These are phyloP conservation scores for Pseudocheirus occidentalis DNA, from an alignment of 2,797 vertebrate genomes.

Conservation along the genomic window DNA sequence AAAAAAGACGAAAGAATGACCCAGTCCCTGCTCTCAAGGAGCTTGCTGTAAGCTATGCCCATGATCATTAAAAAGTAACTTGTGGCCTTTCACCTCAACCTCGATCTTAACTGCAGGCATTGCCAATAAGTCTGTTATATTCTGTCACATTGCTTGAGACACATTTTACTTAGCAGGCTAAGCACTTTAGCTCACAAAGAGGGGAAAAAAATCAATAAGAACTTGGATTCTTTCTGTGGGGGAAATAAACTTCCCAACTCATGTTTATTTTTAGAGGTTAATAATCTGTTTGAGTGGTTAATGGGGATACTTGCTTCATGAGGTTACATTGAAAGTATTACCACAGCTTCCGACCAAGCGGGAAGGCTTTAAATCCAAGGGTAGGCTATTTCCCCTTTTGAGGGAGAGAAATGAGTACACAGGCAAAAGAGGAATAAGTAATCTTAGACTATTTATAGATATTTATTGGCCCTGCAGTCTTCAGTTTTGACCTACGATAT, in stretches of 20 bases:
- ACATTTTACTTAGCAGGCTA: conserved; percentile 73
- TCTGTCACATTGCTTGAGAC: conserved; percentile 61
- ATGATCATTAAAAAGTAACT: conserved; percentile 10
- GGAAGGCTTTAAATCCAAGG: conserved; percentile 27
- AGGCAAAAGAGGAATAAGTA: conserved; percentile 54
- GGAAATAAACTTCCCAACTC: conserved; percentile 71
- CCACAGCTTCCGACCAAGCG: conserved; percentile 47
- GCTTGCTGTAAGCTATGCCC: background rate
- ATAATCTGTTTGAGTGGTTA: conserved; percentile 68
- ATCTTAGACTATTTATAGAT: conserved; percentile 54
- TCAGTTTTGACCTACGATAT: conserved; percentile 65
- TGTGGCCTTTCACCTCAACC: conserved; percentile 15
- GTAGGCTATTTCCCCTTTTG: conserved; percentile 51
- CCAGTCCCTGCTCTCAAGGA: background rate
- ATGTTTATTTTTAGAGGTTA: conserved; percentile 78
- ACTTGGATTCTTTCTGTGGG: conserved; percentile 66
- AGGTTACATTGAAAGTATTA: conserved; percentile 49
- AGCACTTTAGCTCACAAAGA: conserved; percentile 74
- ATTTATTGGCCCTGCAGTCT: conserved; percentile 57
- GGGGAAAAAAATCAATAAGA: conserved; percentile 69
- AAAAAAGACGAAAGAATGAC: background rate
- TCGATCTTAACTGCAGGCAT: background rate
- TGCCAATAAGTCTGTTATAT: conserved; percentile 46
- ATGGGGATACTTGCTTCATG: conserved; percentile 49
- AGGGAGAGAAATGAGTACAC: conserved; percentile 53